A percentile compares a stretch with the other conserved stretches of the same genome.
These are phyloP conservation scores for Cantharis nigra DNA, from an alignment of 2,888 invertebrate species.

Conservation along the genomic window DNA sequence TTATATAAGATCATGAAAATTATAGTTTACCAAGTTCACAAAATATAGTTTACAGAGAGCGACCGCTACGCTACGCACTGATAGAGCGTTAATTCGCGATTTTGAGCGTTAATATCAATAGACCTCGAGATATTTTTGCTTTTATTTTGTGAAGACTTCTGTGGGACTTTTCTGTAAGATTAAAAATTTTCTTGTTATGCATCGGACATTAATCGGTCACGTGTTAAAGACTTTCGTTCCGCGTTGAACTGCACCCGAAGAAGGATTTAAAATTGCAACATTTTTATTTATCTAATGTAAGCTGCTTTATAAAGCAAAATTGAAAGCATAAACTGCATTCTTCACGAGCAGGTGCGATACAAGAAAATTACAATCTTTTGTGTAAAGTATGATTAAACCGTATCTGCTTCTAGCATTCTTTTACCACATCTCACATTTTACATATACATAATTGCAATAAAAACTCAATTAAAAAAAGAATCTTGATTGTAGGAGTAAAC, in stretches of 20 bases:
- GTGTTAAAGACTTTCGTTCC: background rate
- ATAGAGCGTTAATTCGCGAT: too few species aligned
- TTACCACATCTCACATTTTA: background rate
- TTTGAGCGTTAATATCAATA: too few species aligned
- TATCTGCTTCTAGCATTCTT: background rate
- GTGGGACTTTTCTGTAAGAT: background rate
- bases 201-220: background rate
- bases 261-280: background rate
- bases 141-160: background rate
- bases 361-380: conserved; percentile 5
- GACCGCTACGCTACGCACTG: too few species aligned
- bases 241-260: background rate
- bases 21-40: too few species aligned
- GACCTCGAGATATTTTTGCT: too few species aligned
- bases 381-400: background rate
- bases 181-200: background rate
- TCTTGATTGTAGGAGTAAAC: conserved; percentile 4
- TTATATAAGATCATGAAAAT: too few species aligned
- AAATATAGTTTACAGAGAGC: too few species aligned
- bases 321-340: conserved; percentile 12
- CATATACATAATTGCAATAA: background rate
- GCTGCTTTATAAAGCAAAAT: background rate
- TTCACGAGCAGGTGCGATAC: conserved; percentile 17
- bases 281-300: background rate
- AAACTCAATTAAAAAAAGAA: conserved; percentile 6